Percentiles rank a stretch among this genome's conserved stretches.
These are phyloP conservation scores for Ovis canadensis DNA, from an alignment of 2,113 vertebrate genomes.

Conservation along the genomic window DNA sequence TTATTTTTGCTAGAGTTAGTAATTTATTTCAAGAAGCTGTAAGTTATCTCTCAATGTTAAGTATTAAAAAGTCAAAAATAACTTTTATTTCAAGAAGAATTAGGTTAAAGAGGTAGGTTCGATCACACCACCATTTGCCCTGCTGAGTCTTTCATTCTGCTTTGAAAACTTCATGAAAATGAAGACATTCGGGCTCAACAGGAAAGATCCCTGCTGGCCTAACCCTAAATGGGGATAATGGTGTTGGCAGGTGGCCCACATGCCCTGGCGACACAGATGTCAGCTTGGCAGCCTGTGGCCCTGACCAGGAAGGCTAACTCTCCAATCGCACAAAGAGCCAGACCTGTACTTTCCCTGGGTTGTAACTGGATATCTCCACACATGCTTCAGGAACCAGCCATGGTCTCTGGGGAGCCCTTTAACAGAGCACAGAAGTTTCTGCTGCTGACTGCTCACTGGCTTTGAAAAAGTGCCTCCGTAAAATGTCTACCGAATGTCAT, in stretches of 20 bases:
- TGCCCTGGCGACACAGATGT: constrained; percentile 64
- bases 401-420: background rate
- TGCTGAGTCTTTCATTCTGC: constrained; percentile 63
- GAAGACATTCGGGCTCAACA: constrained; percentile 71
- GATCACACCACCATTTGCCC: constrained; percentile 4
- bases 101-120: background rate
- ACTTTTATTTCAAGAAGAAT: constrained; percentile 33
- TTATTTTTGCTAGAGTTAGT: background rate
- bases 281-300: constrained; percentile 61
- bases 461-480: background rate
- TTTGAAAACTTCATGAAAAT: constrained; percentile 75
- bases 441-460: background rate
- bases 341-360: constrained; percentile 27
- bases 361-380: background rate
- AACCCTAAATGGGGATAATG: constrained; percentile 70
- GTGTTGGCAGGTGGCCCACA: constrained; percentile 46
- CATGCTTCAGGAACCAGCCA: background rate
- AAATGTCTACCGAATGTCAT: background rate
- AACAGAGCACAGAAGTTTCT: background rate
- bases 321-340: constrained; percentile 4
- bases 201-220: constrained; percentile 67
- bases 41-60: constrained; percentile 4
- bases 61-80: constrained; percentile 25
- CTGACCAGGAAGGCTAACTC: constrained; percentile 53
- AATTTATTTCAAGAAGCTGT: background rate